Base-by-base conservation (phyloP, 2,888 invertebrate species). In the Electrophaes corylata region DNA sequence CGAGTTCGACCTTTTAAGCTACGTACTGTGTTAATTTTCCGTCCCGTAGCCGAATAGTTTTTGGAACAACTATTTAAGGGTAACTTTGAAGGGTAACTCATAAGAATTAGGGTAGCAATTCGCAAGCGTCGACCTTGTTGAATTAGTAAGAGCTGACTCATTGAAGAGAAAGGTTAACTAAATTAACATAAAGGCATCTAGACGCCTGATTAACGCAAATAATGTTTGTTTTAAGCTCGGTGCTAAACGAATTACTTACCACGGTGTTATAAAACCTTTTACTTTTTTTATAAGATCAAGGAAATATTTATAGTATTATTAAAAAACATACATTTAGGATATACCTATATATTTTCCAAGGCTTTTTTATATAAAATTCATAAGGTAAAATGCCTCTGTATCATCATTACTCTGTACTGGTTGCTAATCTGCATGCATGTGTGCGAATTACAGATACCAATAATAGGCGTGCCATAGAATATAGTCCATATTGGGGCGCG, bases 61-160 rank as follows among this genome's bases (percentile, higher is more conserved):
- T 23, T 19, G 39, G 41, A 51, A 41, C 47, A 55, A 60, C 47
- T 60, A 55, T 60, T 60, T 60, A 48, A 31, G 60, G 55, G 59
- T 47, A 60, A 60, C 51, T 55, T 43, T 29, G 35, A 10, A 47
- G 59, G 59, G 59, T 55, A 46, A 47, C 54, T 59, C 50, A 46
- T 59, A 57, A 57, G 49, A 53, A 53, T 56, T 50, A 55, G 54
- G 62, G 39, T 26, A 43, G 39, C 46, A 43, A 45, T 63, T 63
- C 48, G 19, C 51, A 63, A 53, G 62, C 62, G 29, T 29, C 41
- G 49, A 57, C 54, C 63, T 55, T 53, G 45, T 49, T 44, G 43
- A 57, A 56, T 63, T 57, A 63, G 54, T 52, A 49, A 53, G 48
- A 48, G 60, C 55, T 55, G 60, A 51, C 44, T 37, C 47, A 37